phyloP scores from a whole-genome alignment of 2,797 vertebrate genomes.

The Megaceryle alcyon region DNA sequence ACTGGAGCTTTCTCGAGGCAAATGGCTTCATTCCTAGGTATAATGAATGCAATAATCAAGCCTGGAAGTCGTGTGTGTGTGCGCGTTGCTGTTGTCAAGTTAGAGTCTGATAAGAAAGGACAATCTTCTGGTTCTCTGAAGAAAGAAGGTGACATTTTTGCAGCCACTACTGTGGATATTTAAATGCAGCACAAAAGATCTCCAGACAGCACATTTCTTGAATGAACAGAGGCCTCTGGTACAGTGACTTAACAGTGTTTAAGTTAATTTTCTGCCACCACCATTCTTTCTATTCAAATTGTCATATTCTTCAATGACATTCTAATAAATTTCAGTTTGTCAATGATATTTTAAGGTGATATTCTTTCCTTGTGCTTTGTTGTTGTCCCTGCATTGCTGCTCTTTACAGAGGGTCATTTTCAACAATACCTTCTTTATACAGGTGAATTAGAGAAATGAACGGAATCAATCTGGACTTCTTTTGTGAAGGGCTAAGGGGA shows the following conservation, averaged over 20 bases:
- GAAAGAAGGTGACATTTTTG: not conserved
- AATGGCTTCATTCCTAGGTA: not conserved
- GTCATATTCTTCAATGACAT: not conserved
- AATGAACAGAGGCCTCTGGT: not conserved
- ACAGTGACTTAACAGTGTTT: not conserved
- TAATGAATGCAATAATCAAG: not conserved
- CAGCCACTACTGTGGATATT: not conserved
- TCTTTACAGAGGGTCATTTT: not conserved
- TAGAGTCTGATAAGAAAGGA: not conserved
- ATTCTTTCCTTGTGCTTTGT: not conserved
- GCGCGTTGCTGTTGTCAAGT: not conserved
- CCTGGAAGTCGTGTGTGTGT: not conserved
- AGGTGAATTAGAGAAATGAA: not conserved
- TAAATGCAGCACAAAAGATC: not conserved
- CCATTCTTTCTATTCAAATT: not conserved
- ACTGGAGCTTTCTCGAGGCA: not conserved
- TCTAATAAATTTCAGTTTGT: not conserved
- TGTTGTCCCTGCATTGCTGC: not conserved
- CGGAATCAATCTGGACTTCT: not conserved
- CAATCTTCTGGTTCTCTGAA: not conserved
- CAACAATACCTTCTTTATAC: not conserved
- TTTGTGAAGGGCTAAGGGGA: not conserved
- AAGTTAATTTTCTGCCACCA: not conserved
- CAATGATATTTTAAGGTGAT: not conserved
- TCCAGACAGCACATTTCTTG: not conserved